Base-by-base conservation (phyloP, 2,797 vertebrate genomes). In the Sylvia borin region DNA sequence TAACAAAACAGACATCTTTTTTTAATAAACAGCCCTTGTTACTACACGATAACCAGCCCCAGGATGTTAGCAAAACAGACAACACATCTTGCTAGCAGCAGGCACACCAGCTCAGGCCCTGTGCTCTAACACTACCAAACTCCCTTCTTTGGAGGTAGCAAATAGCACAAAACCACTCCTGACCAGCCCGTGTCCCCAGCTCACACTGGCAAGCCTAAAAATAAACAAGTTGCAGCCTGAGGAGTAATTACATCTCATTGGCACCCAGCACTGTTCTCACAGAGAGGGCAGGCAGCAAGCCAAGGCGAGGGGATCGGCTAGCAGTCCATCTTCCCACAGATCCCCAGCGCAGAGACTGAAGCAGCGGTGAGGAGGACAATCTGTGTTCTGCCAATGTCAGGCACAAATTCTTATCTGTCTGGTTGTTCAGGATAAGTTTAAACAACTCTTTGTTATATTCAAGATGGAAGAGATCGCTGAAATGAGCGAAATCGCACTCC, bases 221-320 rank as follows among this genome's bases (percentile, higher is more conserved):
- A 93, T 95, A 95, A 92, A 84, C 95, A 73, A 51, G 81, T 86
- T 84, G 47, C 7, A 7, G 86, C 94, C 61, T 96, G 93, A 95
- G 47, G 40, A 85, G 65, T 32, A 85, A 92, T 94, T 95, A 58
- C 42, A 92, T 47, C 60, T 90, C 38, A 8, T 0, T 89, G 92
- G 85, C 66, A 1, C 58, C 62, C 82, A 71, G 81, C 65, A 21
- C 68, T 25, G 71, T 45, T 93, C 95, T 90, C 75, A 57, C 66
- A 73, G 83, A 66, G 71, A 1, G 3, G 27, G 3, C 22, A 91
- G 86, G 92, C 89, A 84, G 66, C 70, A 78, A 82, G 95, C 93
- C 92, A 92, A 75, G 54, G 58, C 0, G 0, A 90, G 43, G 76
- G 85, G 66, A 89, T 85, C 43, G 75, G 82, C 79, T 43, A 70